Evolutionary conservation across 2,113 vertebrate genomes (phyloP), one percentile per base, ranked within the genome.

Genomic region (Psittacula cyanocephala): DNA sequence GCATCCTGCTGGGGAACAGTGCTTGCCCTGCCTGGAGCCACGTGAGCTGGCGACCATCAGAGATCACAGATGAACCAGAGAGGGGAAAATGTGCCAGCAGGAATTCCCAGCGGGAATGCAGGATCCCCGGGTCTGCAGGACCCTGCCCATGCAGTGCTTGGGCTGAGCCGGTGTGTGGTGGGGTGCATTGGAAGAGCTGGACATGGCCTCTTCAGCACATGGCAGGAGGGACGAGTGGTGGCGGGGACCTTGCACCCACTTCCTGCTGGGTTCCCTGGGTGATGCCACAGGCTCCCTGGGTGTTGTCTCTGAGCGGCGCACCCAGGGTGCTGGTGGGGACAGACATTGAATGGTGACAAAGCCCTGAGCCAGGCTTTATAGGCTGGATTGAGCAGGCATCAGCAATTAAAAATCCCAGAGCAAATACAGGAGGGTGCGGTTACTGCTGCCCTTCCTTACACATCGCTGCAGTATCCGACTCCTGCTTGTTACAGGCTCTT

Each of bases 391-490:
- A 91, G 39, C 63, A 39, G 49, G 79, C 41, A 4, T 31, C 2
- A 39, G 41, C 81, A 88, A 78, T 69, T 57, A 75, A 95, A 96
- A 86, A 88, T 41, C 86, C 60, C 82, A 62, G 62, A 81, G 77
- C 80, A 97, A 96, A 92, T 94, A 95, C 90, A 90, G 52, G 47
- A 91, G 92, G 92, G 95, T 49, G 94, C 75, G 46, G 81, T 41
- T 67, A 28, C 53, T 39, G 68, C 50, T 88, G 87, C 88, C 39
- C 43, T 90, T 83, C 90, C 81, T 78, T 22, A 27, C 70, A 31
- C 25, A 4, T 24, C 35, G 59, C 59, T 74, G 44, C 91, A 74
- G 29, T 29, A 47, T 52, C 64, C 17, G 11, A 14, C 76, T 64
- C 59, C 29, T 31, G 72, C 65, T 57, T 55, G 44, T 44, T 69